Conservation (phyloP, 2,888 invertebrate species). For the Rhagophthalmus giganteus region DNA sequence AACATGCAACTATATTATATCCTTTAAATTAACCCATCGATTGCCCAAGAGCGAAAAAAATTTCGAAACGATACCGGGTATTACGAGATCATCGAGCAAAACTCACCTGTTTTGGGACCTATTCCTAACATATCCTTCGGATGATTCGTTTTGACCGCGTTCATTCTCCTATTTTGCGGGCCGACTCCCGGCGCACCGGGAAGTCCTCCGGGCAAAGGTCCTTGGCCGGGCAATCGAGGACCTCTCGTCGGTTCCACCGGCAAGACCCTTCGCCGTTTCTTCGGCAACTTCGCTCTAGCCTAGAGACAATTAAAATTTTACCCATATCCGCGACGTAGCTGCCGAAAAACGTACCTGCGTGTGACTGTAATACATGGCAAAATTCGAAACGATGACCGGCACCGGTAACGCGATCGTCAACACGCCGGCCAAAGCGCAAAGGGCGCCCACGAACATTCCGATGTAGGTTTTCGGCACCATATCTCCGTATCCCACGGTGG, state of each 20-base stretch:
- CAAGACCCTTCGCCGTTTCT: constrained; percentile 94
- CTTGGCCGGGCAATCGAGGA: constrained; percentile 60
- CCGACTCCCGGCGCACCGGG: constrained; percentile 48
- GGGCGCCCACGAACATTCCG: constrained; percentile 97
- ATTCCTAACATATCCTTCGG: constrained; percentile 68
- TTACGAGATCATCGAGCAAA: not conserved
- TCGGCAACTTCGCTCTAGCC: constrained; percentile 98
- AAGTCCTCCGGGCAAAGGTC: constrained; percentile 46
- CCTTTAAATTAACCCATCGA: constrained; percentile 16
- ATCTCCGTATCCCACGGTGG: constrained; percentile 97
- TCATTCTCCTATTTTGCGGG: constrained; percentile 75
- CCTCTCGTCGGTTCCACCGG: constrained; percentile 91
- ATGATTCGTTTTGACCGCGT: constrained; percentile 85
- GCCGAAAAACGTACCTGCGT: constrained; percentile 61
- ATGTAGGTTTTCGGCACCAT: constrained; percentile 98
- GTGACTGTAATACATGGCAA: constrained; percentile 95
- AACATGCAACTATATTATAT: constrained; percentile 9
- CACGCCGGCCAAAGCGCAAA: constrained; percentile 98
- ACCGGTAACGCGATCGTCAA: constrained; percentile 98
- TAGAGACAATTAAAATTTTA: too few species aligned
- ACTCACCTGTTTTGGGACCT: constrained; percentile 26
- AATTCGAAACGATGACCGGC: constrained; percentile 99
- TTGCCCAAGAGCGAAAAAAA: constrained; percentile 9
- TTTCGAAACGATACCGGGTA: not conserved
- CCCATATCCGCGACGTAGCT: not conserved